Percentiles rank a stretch among this genome's conserved stretches.
These are phyloP conservation scores for Rhinichthys osculus DNA, from an alignment of 2,797 vertebrate genomes.

Conservation along the genomic window DNA sequence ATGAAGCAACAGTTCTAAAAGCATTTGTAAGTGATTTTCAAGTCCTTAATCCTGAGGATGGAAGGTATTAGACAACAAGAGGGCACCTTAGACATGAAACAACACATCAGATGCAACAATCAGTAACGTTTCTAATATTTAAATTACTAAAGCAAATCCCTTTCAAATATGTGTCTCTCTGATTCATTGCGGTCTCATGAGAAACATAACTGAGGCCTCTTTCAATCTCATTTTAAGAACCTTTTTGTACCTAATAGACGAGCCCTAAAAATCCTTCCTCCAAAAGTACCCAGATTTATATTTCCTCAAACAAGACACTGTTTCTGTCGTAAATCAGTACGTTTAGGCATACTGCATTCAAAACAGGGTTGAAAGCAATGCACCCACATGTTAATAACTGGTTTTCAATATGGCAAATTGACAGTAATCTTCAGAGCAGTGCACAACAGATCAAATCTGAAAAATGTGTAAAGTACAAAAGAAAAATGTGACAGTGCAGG, in stretches of 20 bases:
- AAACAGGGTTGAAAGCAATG: background rate
- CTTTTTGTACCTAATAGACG: background rate
- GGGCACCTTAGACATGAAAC: background rate
- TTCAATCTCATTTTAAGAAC: background rate
- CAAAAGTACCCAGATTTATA: background rate
- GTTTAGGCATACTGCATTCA: constrained; percentile 1
- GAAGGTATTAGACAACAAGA: background rate
- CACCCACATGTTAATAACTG: background rate
- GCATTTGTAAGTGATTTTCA: background rate
- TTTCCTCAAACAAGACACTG: background rate
- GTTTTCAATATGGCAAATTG: constrained; percentile 16
- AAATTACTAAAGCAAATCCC: constrained; percentile 33
- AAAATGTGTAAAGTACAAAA: background rate
- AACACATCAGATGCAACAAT: background rate
- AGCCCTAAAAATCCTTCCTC: background rate
- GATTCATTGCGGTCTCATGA: background rate
- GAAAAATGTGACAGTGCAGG: background rate
- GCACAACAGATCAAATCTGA: constrained; percentile 16
- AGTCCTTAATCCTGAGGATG: constrained; percentile 24
- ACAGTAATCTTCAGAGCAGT: constrained; percentile 11
- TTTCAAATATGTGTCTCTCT: constrained; percentile 5
- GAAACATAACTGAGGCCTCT: background rate
- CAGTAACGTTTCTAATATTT: background rate
- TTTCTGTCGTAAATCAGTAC: background rate
- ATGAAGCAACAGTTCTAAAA: background rate